Evolutionary conservation across 2,113 vertebrate species (phyloP).

Genomic region (Probosciger aterrimus): DNA sequence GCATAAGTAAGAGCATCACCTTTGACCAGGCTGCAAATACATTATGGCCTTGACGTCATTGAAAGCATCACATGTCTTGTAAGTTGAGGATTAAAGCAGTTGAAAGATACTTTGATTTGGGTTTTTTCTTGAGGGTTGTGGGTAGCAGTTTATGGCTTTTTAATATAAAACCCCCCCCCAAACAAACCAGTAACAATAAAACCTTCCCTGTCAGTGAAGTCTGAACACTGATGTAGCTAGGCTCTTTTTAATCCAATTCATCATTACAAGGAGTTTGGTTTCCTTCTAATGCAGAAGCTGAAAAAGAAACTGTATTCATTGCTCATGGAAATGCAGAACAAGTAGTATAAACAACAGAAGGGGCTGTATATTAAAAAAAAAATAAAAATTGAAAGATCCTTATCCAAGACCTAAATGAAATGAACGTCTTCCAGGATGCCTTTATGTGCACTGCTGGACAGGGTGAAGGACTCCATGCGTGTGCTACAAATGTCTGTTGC

Average conservation of each 20-base stretch:
- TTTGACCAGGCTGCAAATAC: neutral
- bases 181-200: neutral
- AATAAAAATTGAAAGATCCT: neutral
- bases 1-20: neutral
- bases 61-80: neutral
- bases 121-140: neutral
- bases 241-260: neutral
- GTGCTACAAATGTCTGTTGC: fast-evolving
- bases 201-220: neutral
- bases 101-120: neutral
- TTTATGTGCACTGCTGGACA: neutral
- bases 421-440: neutral
- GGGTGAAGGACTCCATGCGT: neutral
- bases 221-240: neutral
- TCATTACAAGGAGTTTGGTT: neutral
- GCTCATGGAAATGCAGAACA: neutral
- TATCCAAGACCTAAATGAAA: neutral
- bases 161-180: neutral
- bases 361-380: neutral
- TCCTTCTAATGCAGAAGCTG: neutral
- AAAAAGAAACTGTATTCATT: neutral
- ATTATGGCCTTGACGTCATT: neutral
- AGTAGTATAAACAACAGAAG: neutral
- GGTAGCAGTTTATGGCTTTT: neutral
- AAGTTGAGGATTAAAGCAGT: neutral